phyloP scores from a whole-genome alignment of 2,113 vertebrate species.

The Lampris incognitus region DNA sequence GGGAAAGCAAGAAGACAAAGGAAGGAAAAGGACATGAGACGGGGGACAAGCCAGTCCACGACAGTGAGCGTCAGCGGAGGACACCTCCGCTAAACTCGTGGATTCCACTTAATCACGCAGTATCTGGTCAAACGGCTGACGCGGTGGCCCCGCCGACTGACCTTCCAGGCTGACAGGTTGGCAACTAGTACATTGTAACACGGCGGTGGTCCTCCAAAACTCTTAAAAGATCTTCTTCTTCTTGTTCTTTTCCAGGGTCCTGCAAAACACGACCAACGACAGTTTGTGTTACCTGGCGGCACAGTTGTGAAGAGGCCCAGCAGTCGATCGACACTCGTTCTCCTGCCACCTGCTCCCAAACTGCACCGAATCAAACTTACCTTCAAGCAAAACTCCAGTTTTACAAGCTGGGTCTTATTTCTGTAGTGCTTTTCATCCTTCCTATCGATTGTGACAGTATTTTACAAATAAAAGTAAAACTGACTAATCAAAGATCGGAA shows the following conservation, averaged over 20 bases:
- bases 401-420: too few species aligned
- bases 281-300: not conserved
- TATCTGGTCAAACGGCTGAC: slow-evolving; percentile 83
- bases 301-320: not conserved
- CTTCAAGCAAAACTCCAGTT: too few species aligned
- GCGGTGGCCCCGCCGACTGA: slow-evolving; percentile 70
- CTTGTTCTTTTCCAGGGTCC: slow-evolving; percentile 98
- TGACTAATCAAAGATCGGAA: too few species aligned
- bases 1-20: slow-evolving; percentile 5
- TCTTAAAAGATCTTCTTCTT: slow-evolving; percentile 98
- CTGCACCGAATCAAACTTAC: too few species aligned
- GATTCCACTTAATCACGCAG: slow-evolving; percentile 79
- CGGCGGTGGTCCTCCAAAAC: slow-evolving; percentile 76
- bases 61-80: slow-evolving; percentile 75
- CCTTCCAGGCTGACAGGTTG: slow-evolving; percentile 88
- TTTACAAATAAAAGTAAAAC: not conserved
- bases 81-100: slow-evolving; percentile 13
- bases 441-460: too few species aligned
- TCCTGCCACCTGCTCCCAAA: too few species aligned
- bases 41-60: slow-evolving; percentile 83
- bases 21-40: slow-evolving; percentile 64
- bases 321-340: too few species aligned
- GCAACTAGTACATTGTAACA: slow-evolving; percentile 84
- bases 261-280: slow-evolving; percentile 53
- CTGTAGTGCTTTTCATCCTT: too few species aligned